Conservation (phyloP, 2,888 invertebrate species). For the Epinotia brunnichana region DNA sequence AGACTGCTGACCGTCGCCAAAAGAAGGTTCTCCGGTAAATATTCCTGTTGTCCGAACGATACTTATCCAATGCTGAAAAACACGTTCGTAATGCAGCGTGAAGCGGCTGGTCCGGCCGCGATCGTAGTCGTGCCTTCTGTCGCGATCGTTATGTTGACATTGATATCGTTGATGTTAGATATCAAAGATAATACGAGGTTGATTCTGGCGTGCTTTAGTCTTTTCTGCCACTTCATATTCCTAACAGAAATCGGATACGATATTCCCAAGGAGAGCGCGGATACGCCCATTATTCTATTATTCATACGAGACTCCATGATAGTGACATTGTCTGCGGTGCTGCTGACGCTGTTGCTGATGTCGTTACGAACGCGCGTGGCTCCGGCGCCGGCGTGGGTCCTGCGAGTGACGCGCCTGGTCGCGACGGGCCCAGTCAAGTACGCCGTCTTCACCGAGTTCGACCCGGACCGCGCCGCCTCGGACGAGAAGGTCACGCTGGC, state of each 20-base stretch:
- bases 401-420: slow-evolving; percentile 62
- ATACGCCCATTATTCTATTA: slow-evolving; percentile 82
- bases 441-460: slow-evolving; percentile 76
- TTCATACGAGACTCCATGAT: slow-evolving; percentile 78
- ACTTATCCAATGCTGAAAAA: slow-evolving; percentile 85
- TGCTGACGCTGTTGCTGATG: slow-evolving; percentile 71
- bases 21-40: slow-evolving; percentile 77
- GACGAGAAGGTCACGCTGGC: slow-evolving; percentile 57
- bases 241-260: slow-evolving; percentile 84
- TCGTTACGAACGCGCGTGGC: slow-evolving; percentile 59
- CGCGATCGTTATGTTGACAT: slow-evolving; percentile 82
- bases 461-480: slow-evolving; percentile 58
- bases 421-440: slow-evolving; percentile 71
- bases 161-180: slow-evolving; percentile 83
- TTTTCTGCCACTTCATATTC: slow-evolving; percentile 85
- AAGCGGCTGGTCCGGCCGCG: slow-evolving; percentile 82
- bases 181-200: slow-evolving; percentile 83
- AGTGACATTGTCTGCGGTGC: slow-evolving; percentile 65
- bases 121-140: slow-evolving; percentile 82
- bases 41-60: slow-evolving; percentile 81
- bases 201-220: slow-evolving; percentile 81
- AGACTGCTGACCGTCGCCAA: slow-evolving; percentile 73
- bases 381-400: slow-evolving; percentile 69
- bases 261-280: slow-evolving; percentile 84
- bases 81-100: slow-evolving; percentile 82